Conservation (phyloP, 2,113 vertebrate species). For the Nestor notabilis region DNA sequence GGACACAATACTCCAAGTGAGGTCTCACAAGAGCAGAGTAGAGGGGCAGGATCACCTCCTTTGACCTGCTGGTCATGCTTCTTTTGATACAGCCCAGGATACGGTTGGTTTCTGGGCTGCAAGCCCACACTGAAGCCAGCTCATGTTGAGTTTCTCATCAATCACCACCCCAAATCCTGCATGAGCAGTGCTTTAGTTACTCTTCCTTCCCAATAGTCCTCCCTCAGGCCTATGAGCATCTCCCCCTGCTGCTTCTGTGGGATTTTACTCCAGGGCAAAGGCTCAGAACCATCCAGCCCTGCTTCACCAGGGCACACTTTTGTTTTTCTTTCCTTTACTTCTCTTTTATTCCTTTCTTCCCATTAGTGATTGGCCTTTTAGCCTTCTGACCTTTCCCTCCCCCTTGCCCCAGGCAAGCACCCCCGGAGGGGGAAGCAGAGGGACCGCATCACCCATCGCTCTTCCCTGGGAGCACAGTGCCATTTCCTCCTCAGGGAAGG, state of each 20-base stretch:
- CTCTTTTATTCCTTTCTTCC: neutral
- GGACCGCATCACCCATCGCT: neutral
- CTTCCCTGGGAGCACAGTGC: neutral
- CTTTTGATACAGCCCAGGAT: too few species aligned
- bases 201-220: neutral
- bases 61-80: too few species aligned
- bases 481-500: rapidly evolving
- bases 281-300: neutral
- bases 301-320: neutral
- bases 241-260: neutral
- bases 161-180: too few species aligned
- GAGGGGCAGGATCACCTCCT: too few species aligned
- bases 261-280: neutral
- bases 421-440: neutral
- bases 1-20: too few species aligned
- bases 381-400: neutral
- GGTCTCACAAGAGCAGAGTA: too few species aligned
- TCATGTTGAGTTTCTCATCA: too few species aligned
- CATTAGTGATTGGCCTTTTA: neutral
- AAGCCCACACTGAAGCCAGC: too few species aligned
- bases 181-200: neutral
- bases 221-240: neutral
- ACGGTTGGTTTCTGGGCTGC: too few species aligned
- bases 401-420: neutral
- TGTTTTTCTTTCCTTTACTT: neutral